Evolutionary conservation across 53 echinoderm and acorn worm species (phyloP).

Genomic region (Holothuria leucospilota): DNA sequence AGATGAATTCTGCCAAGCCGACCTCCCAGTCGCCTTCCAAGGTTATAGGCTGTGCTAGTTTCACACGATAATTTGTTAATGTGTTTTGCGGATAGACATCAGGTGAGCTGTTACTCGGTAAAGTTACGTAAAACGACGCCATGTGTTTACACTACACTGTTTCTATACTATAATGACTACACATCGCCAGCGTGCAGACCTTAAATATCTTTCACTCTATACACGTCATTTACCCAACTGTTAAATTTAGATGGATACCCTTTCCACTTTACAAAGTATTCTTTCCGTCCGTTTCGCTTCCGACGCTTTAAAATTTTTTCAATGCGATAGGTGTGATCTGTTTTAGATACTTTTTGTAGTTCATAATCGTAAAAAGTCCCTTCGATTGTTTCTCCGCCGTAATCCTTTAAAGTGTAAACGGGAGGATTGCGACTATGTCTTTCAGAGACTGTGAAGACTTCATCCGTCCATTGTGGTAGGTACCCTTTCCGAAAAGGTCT

Average conservation of each 20-base stretch:
- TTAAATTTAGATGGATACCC: slow-evolving; percentile 55
- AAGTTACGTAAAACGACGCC: slow-evolving; percentile 56
- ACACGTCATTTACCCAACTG: slow-evolving; percentile 22
- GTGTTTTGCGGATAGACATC: slow-evolving; percentile 56
- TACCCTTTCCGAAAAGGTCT: slow-evolving; percentile 45
- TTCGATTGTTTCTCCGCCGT: too few relatives aligned
- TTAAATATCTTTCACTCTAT: not conserved
- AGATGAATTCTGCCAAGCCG: slow-evolving; percentile 46
- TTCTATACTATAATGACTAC: too few relatives aligned
- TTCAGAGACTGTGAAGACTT: slow-evolving; percentile 35
- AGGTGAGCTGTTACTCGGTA: slow-evolving; percentile 62
- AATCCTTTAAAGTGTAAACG: slow-evolving; percentile 44
- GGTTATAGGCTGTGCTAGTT: slow-evolving; percentile 11
- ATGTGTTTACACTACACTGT: not conserved
- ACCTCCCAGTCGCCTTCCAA: not conserved
- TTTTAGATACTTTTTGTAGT: too few relatives aligned
- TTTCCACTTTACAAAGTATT: too few relatives aligned
- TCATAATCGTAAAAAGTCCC: too few relatives aligned
- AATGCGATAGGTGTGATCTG: too few relatives aligned
- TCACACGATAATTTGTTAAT: slow-evolving; percentile 33
- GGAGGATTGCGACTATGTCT: not conserved
- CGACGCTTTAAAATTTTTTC: too few relatives aligned
- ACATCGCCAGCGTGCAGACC: too few relatives aligned
- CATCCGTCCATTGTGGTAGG: slow-evolving; percentile 54
- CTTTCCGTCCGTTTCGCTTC: too few relatives aligned